These are phyloP conservation scores for Leucophenga maculata DNA, from an alignment of 2,888 invertebrate species.

Conservation along the genomic window DNA sequence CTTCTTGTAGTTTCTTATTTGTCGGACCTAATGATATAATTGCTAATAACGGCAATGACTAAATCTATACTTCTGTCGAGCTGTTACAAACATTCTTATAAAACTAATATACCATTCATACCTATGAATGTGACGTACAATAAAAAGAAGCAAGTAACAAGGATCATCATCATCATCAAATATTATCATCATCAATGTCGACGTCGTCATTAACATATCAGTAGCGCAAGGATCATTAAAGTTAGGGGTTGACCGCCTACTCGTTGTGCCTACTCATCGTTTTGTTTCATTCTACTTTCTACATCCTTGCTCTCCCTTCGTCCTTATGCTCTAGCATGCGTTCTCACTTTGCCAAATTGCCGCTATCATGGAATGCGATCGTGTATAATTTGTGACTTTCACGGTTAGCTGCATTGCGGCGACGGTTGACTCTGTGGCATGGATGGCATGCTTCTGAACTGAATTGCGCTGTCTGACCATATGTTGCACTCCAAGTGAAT, in stretches of 20 bases:
- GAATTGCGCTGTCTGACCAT: constrained; percentile 52
- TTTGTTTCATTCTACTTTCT: too few relatives aligned
- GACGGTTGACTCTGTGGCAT: constrained; percentile 22
- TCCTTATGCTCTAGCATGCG: constrained; percentile 29
- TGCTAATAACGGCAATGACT: too few relatives aligned
- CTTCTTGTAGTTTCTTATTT: too few relatives aligned
- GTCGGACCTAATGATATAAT: too few relatives aligned
- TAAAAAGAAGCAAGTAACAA: constrained; percentile 7
- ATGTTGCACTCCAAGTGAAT: constrained; percentile 49
- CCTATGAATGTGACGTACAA: constrained; percentile 41
- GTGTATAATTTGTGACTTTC: constrained; percentile 70
- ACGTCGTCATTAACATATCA: constrained; percentile 56
- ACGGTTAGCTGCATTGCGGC: constrained; percentile 60
- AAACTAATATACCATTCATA: constrained; percentile 21
- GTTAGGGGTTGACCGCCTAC: constrained; percentile 52
- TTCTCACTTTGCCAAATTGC: constrained; percentile 63
- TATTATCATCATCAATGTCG: constrained; percentile 49
- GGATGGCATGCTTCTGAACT: neutral
- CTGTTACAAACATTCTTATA: too few relatives aligned
- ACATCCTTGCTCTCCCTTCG: neutral
- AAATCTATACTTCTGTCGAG: too few relatives aligned
- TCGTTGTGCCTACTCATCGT: constrained; percentile 49
- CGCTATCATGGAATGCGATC: constrained; percentile 70
- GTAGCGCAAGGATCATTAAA: constrained; percentile 43
- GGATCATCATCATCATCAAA: constrained; percentile 51